These are phyloP conservation scores for Propithecus coquereli DNA, from an alignment of 2,113 vertebrate species.

Conservation along the genomic window DNA sequence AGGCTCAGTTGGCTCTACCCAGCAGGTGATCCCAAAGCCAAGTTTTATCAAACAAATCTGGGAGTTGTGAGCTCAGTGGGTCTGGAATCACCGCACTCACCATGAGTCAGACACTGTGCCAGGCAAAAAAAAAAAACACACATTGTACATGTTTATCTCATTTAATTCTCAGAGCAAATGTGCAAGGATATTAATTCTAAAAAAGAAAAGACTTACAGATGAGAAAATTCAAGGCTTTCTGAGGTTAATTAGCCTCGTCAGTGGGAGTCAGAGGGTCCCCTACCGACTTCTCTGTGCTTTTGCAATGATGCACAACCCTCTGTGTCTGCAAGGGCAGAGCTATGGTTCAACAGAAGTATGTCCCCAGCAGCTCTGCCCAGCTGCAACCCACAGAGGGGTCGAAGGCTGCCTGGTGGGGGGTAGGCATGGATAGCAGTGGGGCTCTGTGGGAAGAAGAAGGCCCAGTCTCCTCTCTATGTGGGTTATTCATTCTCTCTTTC, in stretches of 20 bases:
- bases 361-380: background rate
- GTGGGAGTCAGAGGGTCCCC: background rate
- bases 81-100: background rate
- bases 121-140: background rate
- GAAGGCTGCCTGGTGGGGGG: background rate
- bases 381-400: background rate
- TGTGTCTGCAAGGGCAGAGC: background rate
- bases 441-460: background rate
- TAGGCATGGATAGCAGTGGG: background rate
- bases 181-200: background rate
- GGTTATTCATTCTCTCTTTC: background rate
- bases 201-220: background rate
- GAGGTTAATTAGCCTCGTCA: conserved; percentile 43
- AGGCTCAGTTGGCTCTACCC: too few relatives aligned
- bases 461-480: background rate
- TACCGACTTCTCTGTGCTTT: background rate
- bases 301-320: background rate
- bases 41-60: background rate
- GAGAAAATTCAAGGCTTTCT: conserved; percentile 19
- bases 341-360: background rate
- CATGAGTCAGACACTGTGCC: background rate
- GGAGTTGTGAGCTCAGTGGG: background rate
- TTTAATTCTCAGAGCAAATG: conserved; percentile 16
- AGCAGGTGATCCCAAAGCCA: background rate
- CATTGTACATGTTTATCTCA: background rate